Conservation (phyloP, 2,113 vertebrate genomes). For the Scytalopus superciliaris region DNA sequence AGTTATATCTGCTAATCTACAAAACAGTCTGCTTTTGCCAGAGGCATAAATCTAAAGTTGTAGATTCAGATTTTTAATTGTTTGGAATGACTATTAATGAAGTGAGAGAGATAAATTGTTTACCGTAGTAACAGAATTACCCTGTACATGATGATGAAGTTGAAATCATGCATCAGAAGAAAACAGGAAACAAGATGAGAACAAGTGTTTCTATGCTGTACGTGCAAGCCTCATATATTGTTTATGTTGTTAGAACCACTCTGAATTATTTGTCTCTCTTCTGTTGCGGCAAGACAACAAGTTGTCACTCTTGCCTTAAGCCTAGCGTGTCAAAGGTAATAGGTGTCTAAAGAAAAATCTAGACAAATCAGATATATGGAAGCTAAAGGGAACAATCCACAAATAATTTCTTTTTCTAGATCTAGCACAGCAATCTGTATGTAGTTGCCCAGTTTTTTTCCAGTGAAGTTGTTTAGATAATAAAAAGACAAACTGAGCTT, state of each 20-base stretch:
- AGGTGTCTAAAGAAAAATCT: neutral
- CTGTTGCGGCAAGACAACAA: neutral
- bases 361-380: neutral
- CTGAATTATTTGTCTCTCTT: neutral
- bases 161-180: neutral
- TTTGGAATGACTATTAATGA: constrained; percentile 45
- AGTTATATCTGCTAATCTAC: neutral
- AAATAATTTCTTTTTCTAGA: neutral
- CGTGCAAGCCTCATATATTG: neutral
- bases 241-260: neutral
- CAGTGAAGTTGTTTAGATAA: neutral
- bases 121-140: constrained; percentile 1
- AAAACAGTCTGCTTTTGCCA: constrained; percentile 21
- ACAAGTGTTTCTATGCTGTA: neutral
- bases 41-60: constrained; percentile 32
- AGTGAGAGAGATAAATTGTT: neutral
- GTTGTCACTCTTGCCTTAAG: neutral
- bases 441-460: neutral
- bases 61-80: neutral
- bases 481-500: neutral
- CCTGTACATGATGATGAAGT: neutral
- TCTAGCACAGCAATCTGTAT: neutral
- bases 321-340: neutral
- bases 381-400: neutral
- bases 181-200: neutral